Percentiles rank a stretch among this genome's conserved stretches.
These are phyloP conservation scores for Gnatocerus cornutus DNA, from an alignment of 2,888 invertebrate species.

Conservation along the genomic window DNA sequence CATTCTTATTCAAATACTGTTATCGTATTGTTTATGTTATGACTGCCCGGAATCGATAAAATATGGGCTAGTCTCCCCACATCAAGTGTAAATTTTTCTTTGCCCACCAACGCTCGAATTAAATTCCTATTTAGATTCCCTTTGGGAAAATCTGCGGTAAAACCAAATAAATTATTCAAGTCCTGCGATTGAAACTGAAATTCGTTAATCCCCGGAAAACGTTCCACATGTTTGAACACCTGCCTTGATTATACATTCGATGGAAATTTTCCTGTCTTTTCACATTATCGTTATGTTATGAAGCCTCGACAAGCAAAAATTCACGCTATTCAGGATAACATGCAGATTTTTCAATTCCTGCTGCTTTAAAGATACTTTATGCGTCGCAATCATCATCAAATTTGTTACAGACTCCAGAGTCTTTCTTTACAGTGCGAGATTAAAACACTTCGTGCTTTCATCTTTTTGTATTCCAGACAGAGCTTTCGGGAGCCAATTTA, in stretches of 20 bases:
- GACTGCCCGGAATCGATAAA: background rate
- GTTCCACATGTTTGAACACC: background rate
- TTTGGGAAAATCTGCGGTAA: background rate
- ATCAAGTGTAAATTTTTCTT: background rate
- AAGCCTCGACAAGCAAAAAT: background rate
- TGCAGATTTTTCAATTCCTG: too few relatives aligned
- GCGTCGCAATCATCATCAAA: too few relatives aligned
- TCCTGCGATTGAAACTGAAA: background rate
- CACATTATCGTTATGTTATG: background rate
- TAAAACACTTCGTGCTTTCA: too few relatives aligned
- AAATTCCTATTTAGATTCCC: too few relatives aligned
- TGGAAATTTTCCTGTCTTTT: background rate
- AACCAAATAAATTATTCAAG: background rate
- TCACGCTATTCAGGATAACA: too few relatives aligned
- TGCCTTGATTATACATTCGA: background rate
- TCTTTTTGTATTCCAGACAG: too few relatives aligned
- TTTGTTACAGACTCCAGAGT: too few relatives aligned
- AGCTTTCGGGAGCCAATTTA: too few relatives aligned
- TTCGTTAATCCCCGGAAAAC: slow-evolving; percentile 2
- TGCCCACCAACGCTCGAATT: too few relatives aligned
- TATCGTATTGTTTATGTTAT: slow-evolving; percentile 4
- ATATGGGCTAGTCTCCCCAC: background rate
- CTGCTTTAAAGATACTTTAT: too few relatives aligned
- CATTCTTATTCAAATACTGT: background rate
- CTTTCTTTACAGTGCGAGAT: too few relatives aligned